Evolutionary conservation across 2,888 invertebrate genomes (phyloP).

Genomic region (Caenorhabditis sp.): DNA sequence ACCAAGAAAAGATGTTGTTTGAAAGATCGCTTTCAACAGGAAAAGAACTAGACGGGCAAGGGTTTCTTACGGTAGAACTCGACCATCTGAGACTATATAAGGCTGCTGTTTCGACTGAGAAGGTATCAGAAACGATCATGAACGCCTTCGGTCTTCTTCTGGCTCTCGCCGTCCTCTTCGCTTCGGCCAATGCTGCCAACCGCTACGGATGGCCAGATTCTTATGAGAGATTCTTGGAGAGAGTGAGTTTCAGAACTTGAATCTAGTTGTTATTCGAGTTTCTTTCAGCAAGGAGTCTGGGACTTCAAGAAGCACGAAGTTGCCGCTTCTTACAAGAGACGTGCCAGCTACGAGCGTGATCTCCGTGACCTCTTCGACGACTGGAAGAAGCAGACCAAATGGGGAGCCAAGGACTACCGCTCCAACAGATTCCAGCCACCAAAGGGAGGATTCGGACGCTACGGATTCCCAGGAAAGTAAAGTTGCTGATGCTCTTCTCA

Average conservation of each 20-base stretch:
- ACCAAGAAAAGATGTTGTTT: conserved; percentile 23
- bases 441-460: conserved; percentile 55
- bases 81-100: conserved; percentile 38
- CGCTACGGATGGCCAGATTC: conserved; percentile 62
- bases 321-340: conserved; percentile 20
- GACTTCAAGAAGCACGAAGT: conserved; percentile 61
- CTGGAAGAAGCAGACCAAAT: conserved; percentile 60
- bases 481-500: conserved; percentile 6
- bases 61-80: conserved; percentile 46
- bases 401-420: conserved; percentile 57
- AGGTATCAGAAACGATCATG: conserved; percentile 46
- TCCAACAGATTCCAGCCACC: conserved; percentile 42
- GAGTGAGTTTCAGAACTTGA: conserved; percentile 40
- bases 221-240: conserved; percentile 62
- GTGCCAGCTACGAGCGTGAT: conserved; percentile 53
- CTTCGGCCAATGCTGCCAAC: conserved; percentile 43
- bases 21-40: conserved; percentile 55
- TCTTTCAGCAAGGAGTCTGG: conserved; percentile 62
- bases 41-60: conserved; percentile 34
- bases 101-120: neutral
- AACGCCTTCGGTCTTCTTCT: conserved; percentile 51
- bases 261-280: neutral
- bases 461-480: conserved; percentile 62
- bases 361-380: conserved; percentile 60
- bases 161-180: conserved; percentile 52